A percentile compares a stretch with the other conserved stretches of the same genome.
Evolutionary conservation across 2,888 invertebrate genomes (phyloP).

Genomic region (Hemaris fuciformis): DNA sequence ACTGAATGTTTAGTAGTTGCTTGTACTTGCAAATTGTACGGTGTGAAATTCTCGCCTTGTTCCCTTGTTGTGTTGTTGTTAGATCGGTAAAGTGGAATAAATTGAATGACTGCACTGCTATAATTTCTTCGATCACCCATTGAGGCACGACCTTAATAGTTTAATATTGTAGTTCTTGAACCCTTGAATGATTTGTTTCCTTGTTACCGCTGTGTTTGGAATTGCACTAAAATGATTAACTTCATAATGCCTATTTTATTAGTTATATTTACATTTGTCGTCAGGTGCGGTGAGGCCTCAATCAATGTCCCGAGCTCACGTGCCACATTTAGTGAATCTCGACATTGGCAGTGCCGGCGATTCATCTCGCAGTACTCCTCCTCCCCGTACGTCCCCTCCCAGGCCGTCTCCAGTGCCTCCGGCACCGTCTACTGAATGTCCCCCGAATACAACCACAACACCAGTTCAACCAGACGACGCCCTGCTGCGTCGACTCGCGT

Average conservation of each 20-base stretch:
- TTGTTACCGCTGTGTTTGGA: neutral
- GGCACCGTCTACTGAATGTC: conserved; percentile 87
- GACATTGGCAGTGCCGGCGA: conserved; percentile 53
- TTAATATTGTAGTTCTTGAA: too few species aligned
- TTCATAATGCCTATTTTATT: neutral
- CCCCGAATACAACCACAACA: conserved; percentile 81
- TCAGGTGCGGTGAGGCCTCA: conserved; percentile 89
- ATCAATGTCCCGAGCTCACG: conserved; percentile 84
- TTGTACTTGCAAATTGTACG: conserved; percentile 12
- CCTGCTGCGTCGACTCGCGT: conserved; percentile 87
- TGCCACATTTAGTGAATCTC: conserved; percentile 78
- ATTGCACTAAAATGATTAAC: neutral
- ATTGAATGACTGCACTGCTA: too few species aligned
- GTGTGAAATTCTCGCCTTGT: neutral
- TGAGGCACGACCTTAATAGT: too few species aligned
- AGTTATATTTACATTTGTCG: neutral
- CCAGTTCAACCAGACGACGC: conserved; percentile 84
- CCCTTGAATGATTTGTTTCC: too few species aligned
- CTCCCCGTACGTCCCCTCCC: conserved; percentile 71
- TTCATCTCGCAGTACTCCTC: conserved; percentile 55
- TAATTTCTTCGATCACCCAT: too few species aligned
- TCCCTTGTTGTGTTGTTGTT: neutral
- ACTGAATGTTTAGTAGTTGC: neutral
- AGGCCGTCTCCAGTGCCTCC: conserved; percentile 64
- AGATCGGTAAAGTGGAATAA: neutral